A percentile compares a stretch with the other conserved stretches of the same genome.
phyloP scores from a whole-genome alignment of 2,113 vertebrate species.

The Manacus vitellinus region DNA sequence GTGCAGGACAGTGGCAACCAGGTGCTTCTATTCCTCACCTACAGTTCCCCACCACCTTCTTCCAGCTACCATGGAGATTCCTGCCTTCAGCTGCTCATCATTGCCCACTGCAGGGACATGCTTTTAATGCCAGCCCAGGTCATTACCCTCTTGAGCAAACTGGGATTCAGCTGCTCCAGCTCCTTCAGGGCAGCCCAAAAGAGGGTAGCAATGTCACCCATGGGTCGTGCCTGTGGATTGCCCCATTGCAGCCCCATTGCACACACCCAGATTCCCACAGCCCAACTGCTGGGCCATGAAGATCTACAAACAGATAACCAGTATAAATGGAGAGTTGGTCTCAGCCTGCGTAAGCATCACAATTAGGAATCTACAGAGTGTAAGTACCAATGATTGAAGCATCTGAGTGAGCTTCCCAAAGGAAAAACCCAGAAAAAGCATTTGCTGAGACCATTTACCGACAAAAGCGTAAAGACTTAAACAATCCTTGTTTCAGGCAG shows the following conservation, averaged over 20 bases:
- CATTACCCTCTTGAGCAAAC: neutral
- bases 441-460: neutral
- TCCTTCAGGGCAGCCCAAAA: neutral
- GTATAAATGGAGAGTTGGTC: neutral
- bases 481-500: neutral
- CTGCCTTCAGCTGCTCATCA: neutral
- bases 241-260: neutral
- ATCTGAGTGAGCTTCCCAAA: neutral
- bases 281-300: neutral
- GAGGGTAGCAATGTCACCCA: neutral
- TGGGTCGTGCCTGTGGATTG: rapidly evolving
- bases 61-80: neutral
- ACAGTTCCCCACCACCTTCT: neutral
- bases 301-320: neutral
- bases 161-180: neutral
- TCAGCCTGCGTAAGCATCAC: neutral
- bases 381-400: neutral
- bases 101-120: neutral
- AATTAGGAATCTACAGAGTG: neutral
- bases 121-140: neutral
- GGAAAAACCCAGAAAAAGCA: neutral
- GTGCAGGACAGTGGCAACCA: neutral
- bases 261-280: neutral
- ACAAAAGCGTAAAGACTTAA: neutral
- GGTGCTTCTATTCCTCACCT: neutral